phyloP scores from a whole-genome alignment of 2,797 vertebrate genomes.

The Acipenser transmontanus region DNA sequence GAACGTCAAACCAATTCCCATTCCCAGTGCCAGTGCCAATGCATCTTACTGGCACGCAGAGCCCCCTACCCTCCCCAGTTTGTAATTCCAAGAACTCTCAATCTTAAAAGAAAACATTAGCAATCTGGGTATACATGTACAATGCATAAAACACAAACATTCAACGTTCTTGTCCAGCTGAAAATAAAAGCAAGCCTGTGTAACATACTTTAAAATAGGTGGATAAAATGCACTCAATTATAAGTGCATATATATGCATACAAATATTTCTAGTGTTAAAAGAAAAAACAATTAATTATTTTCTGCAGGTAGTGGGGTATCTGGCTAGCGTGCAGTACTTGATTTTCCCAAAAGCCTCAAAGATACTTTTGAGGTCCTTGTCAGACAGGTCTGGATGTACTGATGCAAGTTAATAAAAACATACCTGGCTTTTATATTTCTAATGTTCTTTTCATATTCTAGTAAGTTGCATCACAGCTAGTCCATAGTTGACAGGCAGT shows the following conservation, averaged over 20 bases:
- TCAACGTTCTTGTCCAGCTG: conserved; percentile 49
- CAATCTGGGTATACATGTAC: conserved; percentile 33
- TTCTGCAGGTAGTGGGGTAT: conserved; percentile 63
- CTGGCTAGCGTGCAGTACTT: conserved; percentile 66
- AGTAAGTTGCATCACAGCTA: no score
- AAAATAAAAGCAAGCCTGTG: conserved; percentile 47
- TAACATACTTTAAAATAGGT: no score
- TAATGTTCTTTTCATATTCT: no score
- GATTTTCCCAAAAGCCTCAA: conserved; percentile 71
- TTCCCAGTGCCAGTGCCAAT: conserved; percentile 35
- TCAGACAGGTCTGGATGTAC: conserved; percentile 70
- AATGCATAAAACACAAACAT: conserved; percentile 49
- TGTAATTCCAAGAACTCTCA: conserved; percentile 22
- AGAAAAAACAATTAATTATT: no score
- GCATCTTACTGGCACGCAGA: conserved; percentile 7
- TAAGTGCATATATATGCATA: no score
- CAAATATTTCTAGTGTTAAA: no score
- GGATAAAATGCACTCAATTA: no score
- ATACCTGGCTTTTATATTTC: no score
- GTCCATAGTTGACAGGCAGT: no score
- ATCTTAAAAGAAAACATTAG: conserved; percentile 27
- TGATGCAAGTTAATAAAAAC: conserved; percentile 33
- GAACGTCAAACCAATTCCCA: conserved; percentile 46
- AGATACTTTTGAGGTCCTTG: conserved; percentile 68
- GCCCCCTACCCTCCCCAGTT: conserved; percentile 30